Base-by-base conservation (phyloP, 2,888 invertebrate genomes). In the Orchesella flavescens region DNA sequence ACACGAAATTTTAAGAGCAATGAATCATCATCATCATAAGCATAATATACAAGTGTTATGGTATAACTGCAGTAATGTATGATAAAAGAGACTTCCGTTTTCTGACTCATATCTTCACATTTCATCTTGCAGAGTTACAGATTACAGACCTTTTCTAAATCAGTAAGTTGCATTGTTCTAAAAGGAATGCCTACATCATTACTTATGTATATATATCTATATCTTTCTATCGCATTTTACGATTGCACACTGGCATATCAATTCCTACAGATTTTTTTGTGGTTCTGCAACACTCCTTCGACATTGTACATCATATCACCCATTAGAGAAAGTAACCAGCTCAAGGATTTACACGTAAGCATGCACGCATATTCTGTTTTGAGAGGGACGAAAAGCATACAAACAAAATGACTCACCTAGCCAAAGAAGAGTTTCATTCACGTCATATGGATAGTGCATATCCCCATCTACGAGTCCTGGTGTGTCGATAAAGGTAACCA, bases 381-480 rank as follows among this genome's bases (percentile, higher is more conserved):
- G 34, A 34, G 34, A 34, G 34, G 34, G 34, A 7, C 34, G 49
- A 49, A 49, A 49, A 49, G 9, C 12, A 49, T 49, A 12, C 12
- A 49, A 21, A 46, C 44, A 81, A 43, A 17, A 75, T 76, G 75
- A 83, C 89, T 89, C 89, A 91, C 92, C 92, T 21, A 92, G 89
- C 92, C 92, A 92, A 2, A 91, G 88, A 46, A 92, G 91, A 19
- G 92, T 89, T 85, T 91, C 90, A 88, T 92, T 92, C 49, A 92
- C 92, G 90, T 92, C 92, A 89, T 92, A 92, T 1, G 92, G 92
- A 89, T 92, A 92, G 87, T 92, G 91, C 92, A 92, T 92, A 88
- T 92, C 92, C 1, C 92, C 92, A 89, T 92, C 92, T 9, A 92
- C 92, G 19, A 92, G 89, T 4, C 92, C 92, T n/a, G 92, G 92